These are phyloP conservation scores for Archegozetes longisetosus DNA, from an alignment of 1,140 invertebrate species.

Conservation along the genomic window DNA sequence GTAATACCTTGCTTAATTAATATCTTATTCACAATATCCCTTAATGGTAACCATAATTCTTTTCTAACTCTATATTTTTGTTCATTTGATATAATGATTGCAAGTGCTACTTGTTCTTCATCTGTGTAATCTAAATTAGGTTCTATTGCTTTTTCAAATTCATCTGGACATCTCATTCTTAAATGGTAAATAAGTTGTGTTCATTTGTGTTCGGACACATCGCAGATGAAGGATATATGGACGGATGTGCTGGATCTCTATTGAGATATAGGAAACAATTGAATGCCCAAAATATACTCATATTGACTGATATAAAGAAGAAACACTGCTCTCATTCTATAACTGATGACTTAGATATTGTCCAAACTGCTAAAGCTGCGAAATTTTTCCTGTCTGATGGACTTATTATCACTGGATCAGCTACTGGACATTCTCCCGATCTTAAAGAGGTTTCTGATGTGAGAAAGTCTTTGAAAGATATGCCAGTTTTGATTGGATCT, in stretches of 20 bases:
- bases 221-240: constrained; percentile 61
- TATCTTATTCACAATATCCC: too few relatives aligned
- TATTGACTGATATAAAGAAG: constrained; percentile 69
- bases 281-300: constrained; percentile 45
- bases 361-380: constrained; percentile 54
- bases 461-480: constrained; percentile 28
- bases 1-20: too few relatives aligned
- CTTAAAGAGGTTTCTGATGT: constrained; percentile 39
- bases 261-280: constrained; percentile 52
- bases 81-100: too few relatives aligned
- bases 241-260: constrained; percentile 55
- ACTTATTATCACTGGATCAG: constrained; percentile 52
- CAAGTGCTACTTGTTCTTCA: too few relatives aligned
- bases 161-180: too few relatives aligned
- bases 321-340: constrained; percentile 69
- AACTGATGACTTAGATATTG: constrained; percentile 49
- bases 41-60: too few relatives aligned
- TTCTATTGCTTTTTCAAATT: too few relatives aligned
- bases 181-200: too few relatives aligned
- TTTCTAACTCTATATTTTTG: too few relatives aligned
- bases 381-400: constrained; percentile 66
- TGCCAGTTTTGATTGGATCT: constrained; percentile 61
- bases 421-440: constrained; percentile 47
- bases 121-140: too few relatives aligned
- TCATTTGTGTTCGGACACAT: constrained; percentile 65